Conservation (phyloP, 2,797 vertebrate genomes). For the Morelia viridis region DNA sequence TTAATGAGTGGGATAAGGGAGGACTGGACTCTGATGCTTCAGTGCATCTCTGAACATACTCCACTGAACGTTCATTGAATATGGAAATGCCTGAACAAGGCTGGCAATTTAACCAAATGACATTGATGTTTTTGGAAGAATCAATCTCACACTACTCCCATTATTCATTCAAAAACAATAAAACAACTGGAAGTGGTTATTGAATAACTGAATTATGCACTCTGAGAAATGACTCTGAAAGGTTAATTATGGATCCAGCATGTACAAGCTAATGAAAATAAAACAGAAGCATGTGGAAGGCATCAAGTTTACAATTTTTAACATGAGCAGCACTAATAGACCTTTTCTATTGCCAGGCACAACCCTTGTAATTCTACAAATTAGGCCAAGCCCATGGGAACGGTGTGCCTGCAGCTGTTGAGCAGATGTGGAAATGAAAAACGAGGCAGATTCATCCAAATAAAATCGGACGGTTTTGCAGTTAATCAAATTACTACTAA, state of each 20-base stretch:
- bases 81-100: not conserved
- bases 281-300: conserved; percentile 75
- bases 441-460: conserved; percentile 58
- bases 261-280: conserved; percentile 50
- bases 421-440: conserved; percentile 67
- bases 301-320: conserved; percentile 71
- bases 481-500: conserved; percentile 56
- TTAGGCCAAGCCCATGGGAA: conserved; percentile 74
- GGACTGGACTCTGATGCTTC: not conserved
- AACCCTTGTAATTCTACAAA: conserved; percentile 75
- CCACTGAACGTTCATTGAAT: not conserved
- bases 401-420: conserved; percentile 71
- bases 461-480: conserved; percentile 49
- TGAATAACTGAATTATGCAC: conserved; percentile 27
- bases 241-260: conserved; percentile 61
- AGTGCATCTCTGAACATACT: not conserved
- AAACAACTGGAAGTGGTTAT: conserved; percentile 21
- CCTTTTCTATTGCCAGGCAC: conserved; percentile 70
- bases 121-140: not conserved
- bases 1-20: not conserved
- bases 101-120: not conserved
- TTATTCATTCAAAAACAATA: conserved; percentile 14
- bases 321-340: conserved; percentile 73
- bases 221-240: conserved; percentile 55
- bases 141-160: not conserved